A percentile compares a stretch with the other conserved stretches of the same genome.
Evolutionary conservation across 2,113 vertebrate genomes (phyloP).

Genomic region (Dunckerocampus dactyliophorus): DNA sequence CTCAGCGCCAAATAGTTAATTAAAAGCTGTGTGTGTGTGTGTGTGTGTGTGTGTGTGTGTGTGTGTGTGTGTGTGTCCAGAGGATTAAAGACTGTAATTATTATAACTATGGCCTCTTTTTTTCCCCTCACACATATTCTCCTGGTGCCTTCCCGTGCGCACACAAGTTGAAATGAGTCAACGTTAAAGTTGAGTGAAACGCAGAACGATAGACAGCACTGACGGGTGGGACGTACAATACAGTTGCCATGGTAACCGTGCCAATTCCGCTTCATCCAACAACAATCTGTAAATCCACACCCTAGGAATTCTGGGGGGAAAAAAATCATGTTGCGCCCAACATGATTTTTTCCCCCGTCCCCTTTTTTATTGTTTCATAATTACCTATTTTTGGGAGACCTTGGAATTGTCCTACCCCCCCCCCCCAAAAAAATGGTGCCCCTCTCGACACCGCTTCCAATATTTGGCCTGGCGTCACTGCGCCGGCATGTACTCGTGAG

Average conservation of each 20-base stretch:
- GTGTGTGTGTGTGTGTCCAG: conserved; percentile 47
- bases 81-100: conserved; percentile 72
- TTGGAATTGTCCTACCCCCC: too few relatives aligned
- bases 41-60: conserved; percentile 21
- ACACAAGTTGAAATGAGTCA: neutral
- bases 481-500: neutral
- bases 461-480: too few relatives aligned
- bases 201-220: conserved; percentile 2
- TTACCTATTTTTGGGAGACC: too few relatives aligned
- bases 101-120: conserved; percentile 58
- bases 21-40: conserved; percentile 54
- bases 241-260: conserved; percentile 17
- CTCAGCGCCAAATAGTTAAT: conserved; percentile 66
- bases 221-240: neutral
- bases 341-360: too few relatives aligned
- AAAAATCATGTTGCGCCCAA: too few relatives aligned
- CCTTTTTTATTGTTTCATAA: too few relatives aligned
- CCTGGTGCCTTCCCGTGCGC: conserved; percentile 18
- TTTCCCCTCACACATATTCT: conserved; percentile 24
- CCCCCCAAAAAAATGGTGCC: too few relatives aligned
- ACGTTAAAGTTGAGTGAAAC: too few relatives aligned
- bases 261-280: neutral
- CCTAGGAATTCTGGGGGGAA: too few relatives aligned
- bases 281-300: too few relatives aligned
- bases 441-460: too few relatives aligned